Conservation (phyloP, 2,113 vertebrate species). For the Oenanthe melanoleuca region DNA sequence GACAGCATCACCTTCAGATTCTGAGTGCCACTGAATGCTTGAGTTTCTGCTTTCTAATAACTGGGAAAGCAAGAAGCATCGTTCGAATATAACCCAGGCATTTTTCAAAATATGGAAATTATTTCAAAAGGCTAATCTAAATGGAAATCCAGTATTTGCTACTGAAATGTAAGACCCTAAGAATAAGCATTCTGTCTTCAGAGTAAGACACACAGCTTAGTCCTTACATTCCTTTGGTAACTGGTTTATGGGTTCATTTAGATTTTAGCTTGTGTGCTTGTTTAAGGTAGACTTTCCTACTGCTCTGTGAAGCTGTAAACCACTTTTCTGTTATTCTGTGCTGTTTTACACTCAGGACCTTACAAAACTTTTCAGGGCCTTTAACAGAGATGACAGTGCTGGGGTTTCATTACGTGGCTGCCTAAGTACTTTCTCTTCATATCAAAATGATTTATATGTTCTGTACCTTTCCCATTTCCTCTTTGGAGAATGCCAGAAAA, state of each 20-base stretch:
- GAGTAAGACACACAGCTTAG: background rate
- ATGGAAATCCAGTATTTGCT: background rate
- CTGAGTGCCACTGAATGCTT: background rate
- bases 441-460: conserved; percentile 51
- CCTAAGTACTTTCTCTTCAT: conserved; percentile 46
- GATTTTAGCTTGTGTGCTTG: background rate
- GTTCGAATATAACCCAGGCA: background rate
- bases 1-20: background rate
- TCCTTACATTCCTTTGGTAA: background rate
- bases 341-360: background rate
- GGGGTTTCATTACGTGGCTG: conserved; percentile 20
- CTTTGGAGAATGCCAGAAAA: conserved; percentile 11
- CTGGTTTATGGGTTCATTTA: background rate
- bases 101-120: background rate
- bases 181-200: background rate
- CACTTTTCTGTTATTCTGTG: background rate
- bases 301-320: background rate
- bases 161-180: background rate
- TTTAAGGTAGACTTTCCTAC: background rate
- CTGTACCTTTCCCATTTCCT: conserved; percentile 36
- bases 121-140: background rate
- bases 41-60: background rate
- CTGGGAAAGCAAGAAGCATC: background rate
- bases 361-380: conserved; percentile 22
- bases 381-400: conserved; percentile 25